Evolutionary conservation across 1,140 invertebrate genomes (phyloP), one percentile per base, ranked within the genome.

Genomic region (Drosophila miranda): DNA sequence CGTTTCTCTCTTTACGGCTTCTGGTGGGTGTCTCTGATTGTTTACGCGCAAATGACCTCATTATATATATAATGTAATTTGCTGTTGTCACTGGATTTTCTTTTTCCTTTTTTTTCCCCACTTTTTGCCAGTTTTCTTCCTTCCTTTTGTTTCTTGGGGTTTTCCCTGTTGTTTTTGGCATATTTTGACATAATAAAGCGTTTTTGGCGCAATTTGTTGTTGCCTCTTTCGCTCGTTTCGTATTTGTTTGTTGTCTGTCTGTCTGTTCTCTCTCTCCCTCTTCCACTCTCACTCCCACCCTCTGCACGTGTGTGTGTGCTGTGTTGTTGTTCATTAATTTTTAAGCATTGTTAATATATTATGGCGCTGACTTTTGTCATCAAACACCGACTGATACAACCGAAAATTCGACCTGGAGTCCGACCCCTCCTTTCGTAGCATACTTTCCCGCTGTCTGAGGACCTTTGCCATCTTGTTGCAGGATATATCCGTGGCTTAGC

Each of bases 11-110:
- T 38, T 23, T n/a, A 2, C 59, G 41, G 34, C 41, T 44, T 50
- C 8, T 45, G 38, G 60, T 72, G 49, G 48, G 51, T 34, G 55
- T 54, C 62, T 56, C 62, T 61, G 80, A 87, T 87, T 86, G 81
- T 86, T 86, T 86, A 87, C 74, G 77, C 82, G 82, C 74, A 87
- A 86, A 86, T 86, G 82, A 86, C 82, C 82, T 86, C 82, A 86
- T 86, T 86, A 86, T 86, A 53, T 69, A 81, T 71, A 70, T 86
- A 81, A 86, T 75, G 69, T 72, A 87, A 87, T 86, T 78, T 87
- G 57, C 78, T 77, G 55, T 64, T 87, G 69, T 64, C 62, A 46
- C 53, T 48, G 26, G n/a, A 26, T 41, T 34, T 48, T 34, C n/a
- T 48, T 68, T 45, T 28, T 13, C 9, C n/a, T 50, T 19, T 54